A percentile compares a stretch with the other conserved stretches of the same genome.
These are phyloP conservation scores for Cacoxenus indagator DNA, from an alignment of 2,888 invertebrate species.

Conservation along the genomic window DNA sequence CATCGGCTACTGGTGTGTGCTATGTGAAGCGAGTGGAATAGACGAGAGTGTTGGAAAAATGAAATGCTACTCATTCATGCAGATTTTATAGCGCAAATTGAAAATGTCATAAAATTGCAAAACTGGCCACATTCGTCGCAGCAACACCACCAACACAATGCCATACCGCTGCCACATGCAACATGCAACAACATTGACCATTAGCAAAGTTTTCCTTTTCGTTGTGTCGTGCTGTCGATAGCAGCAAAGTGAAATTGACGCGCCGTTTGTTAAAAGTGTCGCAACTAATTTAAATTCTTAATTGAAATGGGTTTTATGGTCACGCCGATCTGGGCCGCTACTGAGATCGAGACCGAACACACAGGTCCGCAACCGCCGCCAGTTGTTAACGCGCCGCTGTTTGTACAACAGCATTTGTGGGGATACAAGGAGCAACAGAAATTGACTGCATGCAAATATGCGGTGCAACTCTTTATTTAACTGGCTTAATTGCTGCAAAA, in stretches of 20 bases:
- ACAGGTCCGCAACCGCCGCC: background rate
- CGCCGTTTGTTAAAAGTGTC: slow-evolving; percentile 48
- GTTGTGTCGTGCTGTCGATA: slow-evolving; percentile 6
- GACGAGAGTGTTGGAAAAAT: background rate
- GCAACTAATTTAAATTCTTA: slow-evolving; percentile 66
- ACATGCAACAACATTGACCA: slow-evolving; percentile 31
- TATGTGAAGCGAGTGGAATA: background rate
- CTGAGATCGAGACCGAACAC: background rate
- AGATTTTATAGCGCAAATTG: slow-evolving; percentile 62
- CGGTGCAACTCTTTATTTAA: slow-evolving; percentile 61
- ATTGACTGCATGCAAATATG: slow-evolving; percentile 46
- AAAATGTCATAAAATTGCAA: slow-evolving; percentile 63
- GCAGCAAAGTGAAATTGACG: slow-evolving; percentile 18
- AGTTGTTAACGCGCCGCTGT: slow-evolving; percentile 11
- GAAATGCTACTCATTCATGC: slow-evolving; percentile 54
- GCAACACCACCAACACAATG: background rate
- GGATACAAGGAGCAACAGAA: background rate
- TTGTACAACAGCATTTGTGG: background rate
- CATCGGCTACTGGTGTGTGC: too few relatives aligned
- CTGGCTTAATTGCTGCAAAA: slow-evolving; percentile 56
- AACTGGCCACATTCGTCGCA: slow-evolving; percentile 34
- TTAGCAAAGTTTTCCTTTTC: background rate
- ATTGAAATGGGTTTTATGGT: slow-evolving; percentile 65
- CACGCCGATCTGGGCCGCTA: slow-evolving; percentile 40
- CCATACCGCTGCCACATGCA: slow-evolving; percentile 25